A percentile compares a stretch with the other conserved stretches of the same genome.
phyloP scores from a whole-genome alignment of 92 coral and sea anemone species.

The Zoanthus solanderi region DNA sequence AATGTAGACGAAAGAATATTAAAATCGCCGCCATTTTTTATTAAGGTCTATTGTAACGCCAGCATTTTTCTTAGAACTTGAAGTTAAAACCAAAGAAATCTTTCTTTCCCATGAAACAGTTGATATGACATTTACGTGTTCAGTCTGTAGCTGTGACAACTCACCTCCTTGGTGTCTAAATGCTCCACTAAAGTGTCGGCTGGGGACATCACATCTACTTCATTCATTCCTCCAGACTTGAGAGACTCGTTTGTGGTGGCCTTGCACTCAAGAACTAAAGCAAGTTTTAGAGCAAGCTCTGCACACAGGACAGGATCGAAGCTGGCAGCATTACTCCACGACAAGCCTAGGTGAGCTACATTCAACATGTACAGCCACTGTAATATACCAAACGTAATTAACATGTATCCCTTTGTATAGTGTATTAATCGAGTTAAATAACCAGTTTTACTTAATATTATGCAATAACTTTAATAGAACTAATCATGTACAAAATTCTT shows the following conservation, averaged over 20 bases:
- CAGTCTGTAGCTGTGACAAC: neutral
- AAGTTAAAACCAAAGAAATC: no score
- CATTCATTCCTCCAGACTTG: constrained; percentile 60
- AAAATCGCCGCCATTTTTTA: no score
- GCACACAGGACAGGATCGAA: constrained; percentile 89
- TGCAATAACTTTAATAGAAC: no score
- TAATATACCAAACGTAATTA: constrained; percentile 13
- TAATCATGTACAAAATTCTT: no score
- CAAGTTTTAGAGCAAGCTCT: constrained; percentile 88
- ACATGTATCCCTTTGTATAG: no score
- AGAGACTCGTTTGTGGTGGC: constrained; percentile 66
- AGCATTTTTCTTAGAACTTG: no score
- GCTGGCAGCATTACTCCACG: constrained; percentile 89
- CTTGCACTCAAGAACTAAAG: constrained; percentile 84
- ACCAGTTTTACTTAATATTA: neutral
- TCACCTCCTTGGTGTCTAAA: constrained; percentile 61
- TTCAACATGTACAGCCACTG: constrained; percentile 91
- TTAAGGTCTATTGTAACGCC: no score
- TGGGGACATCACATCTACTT: constrained; percentile 40
- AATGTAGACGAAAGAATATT: no score
- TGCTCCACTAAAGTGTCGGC: constrained; percentile 36
- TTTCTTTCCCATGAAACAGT: no score
- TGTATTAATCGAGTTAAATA: no score
- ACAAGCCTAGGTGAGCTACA: constrained; percentile 82
- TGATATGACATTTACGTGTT: no score